phyloP scores from a whole-genome alignment of 2,888 invertebrate species.

The Coecobrya sp. region DNA sequence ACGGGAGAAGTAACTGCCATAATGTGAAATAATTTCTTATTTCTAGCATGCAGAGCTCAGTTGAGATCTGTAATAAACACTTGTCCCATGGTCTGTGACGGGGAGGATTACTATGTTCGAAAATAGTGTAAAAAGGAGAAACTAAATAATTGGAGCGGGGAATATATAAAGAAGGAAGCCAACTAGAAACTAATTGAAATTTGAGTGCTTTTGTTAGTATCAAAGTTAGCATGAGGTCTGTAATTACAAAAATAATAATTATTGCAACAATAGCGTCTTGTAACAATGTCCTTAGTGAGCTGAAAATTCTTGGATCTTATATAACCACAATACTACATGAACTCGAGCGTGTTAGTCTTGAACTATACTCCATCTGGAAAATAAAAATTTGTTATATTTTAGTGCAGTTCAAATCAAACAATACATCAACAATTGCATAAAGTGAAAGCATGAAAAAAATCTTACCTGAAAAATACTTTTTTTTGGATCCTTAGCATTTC shows the following conservation, averaged over 20 bases:
- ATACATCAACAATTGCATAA: too few relatives aligned
- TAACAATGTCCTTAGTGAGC: too few relatives aligned
- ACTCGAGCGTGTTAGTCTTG: too few relatives aligned
- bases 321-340: too few relatives aligned
- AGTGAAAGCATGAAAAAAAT: too few relatives aligned
- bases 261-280: neutral
- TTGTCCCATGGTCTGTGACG: neutral
- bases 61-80: constrained; percentile 9
- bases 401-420: too few relatives aligned
- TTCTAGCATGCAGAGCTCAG: neutral
- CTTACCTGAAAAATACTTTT: too few relatives aligned
- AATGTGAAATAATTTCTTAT: constrained; percentile 14
- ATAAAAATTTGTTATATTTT: too few relatives aligned
- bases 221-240: neutral
- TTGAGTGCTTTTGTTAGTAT: constrained; percentile 8
- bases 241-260: neutral
- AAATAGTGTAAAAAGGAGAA: neutral
- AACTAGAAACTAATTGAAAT: constrained; percentile 19
- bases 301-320: too few relatives aligned
- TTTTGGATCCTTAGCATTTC: too few relatives aligned
- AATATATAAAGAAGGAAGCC: neutral
- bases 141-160: neutral
- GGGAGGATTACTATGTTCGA: neutral
- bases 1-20: neutral
- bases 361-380: too few relatives aligned